Percentiles rank a stretch among this genome's conserved stretches.
These are phyloP conservation scores for Lytechinus variegatus DNA, from an alignment of 35 echinoderm and acorn worm species.

Conservation along the genomic window DNA sequence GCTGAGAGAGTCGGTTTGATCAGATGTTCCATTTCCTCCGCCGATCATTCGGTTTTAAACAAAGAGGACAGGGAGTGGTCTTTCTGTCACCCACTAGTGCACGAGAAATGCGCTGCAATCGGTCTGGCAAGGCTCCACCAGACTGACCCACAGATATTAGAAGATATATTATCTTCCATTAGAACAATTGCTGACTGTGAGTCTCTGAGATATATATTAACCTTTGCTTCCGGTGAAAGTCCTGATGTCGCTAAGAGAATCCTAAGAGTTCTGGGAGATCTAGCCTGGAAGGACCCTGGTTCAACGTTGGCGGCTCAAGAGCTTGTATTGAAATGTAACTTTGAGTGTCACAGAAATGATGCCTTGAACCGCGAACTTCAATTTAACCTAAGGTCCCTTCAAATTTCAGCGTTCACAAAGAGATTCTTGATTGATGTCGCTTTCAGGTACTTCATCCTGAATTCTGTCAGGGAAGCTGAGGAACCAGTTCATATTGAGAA, in stretches of 20 bases:
- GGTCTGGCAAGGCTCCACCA: background rate
- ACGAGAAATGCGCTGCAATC: conserved; percentile 36
- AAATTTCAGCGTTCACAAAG: background rate
- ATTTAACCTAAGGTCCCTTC: background rate
- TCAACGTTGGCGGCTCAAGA: background rate
- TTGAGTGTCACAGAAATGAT: conserved; percentile 24
- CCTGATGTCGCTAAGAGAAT: conserved; percentile 16
- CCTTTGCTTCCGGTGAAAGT: conserved; percentile 9
- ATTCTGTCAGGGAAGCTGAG: background rate
- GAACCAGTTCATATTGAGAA: background rate
- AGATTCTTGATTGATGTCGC: background rate
- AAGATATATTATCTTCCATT: background rate
- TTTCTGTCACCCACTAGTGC: conserved; percentile 6
- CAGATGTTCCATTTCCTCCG: background rate
- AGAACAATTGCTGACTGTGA: background rate
- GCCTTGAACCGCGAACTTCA: conserved; percentile 33
- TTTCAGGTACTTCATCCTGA: conserved; percentile 26
- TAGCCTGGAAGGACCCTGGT: conserved; percentile 1
- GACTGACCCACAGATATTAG: background rate
- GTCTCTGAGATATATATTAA: conserved; percentile 17
- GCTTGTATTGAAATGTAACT: conserved; percentile 36
- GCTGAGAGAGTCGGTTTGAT: background rate
- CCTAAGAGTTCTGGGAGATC: background rate
- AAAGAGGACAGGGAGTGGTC: conserved; percentile 7
- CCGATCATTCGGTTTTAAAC: background rate